Percentiles rank a stretch among this genome's conserved stretches.
phyloP scores from a whole-genome alignment of 2,113 vertebrate species.

The Aythya baeri region DNA sequence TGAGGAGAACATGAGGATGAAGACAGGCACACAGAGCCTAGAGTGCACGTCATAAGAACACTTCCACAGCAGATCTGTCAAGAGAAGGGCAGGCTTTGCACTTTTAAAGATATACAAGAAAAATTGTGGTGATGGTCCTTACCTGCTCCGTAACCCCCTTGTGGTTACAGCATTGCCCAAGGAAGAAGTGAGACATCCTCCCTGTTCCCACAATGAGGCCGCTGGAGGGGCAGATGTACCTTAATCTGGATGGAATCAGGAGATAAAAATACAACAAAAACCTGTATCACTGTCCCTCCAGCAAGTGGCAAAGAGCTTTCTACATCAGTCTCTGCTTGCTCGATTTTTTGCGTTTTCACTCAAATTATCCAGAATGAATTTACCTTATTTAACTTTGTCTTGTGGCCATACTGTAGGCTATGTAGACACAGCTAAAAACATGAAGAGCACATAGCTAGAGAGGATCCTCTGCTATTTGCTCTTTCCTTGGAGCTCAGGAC shows the following conservation, averaged over 20 bases:
- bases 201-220: neutral
- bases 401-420: neutral
- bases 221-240: neutral
- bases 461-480: neutral
- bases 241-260: neutral
- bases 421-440: neutral
- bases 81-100: neutral
- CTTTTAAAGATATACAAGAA: neutral
- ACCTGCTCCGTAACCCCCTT: neutral
- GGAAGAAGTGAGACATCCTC: neutral
- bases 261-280: neutral
- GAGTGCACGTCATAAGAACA: accelerated
- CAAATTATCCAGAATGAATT: neutral
- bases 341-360: neutral
- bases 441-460: neutral
- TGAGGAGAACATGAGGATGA: neutral
- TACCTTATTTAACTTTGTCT: neutral
- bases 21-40: accelerated
- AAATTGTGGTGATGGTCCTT: neutral
- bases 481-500: neutral
- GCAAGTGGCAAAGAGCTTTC: neutral
- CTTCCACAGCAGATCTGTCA: neutral
- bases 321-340: neutral
- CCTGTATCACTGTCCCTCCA: neutral
- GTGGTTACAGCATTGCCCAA: neutral